These are phyloP conservation scores for Cinara cedri DNA, from an alignment of 2,888 invertebrate species.

Conservation along the genomic window DNA sequence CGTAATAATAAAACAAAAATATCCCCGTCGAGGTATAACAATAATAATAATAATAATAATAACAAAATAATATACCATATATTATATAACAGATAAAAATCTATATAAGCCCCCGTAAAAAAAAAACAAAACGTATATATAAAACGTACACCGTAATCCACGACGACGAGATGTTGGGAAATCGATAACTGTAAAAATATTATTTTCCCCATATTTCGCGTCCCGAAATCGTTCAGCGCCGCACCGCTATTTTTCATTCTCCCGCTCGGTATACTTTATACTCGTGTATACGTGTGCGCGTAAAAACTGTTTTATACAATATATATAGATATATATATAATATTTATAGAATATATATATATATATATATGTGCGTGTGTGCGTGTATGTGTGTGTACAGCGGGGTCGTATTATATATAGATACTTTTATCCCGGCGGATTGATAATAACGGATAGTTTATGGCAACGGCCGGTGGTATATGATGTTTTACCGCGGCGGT, in stretches of 20 bases:
- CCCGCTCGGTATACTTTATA: neutral
- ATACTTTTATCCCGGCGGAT: slow-evolving; percentile 47
- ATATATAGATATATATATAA: neutral
- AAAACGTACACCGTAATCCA: slow-evolving; percentile 33
- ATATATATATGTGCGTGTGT: neutral
- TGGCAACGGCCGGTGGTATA: slow-evolving; percentile 20
- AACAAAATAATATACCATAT: neutral
- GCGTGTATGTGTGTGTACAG: no score
- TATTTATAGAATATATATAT: neutral
- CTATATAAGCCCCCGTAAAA: slow-evolving; percentile 29
- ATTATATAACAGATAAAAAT: slow-evolving; percentile 31
- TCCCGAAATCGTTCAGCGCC: slow-evolving; percentile 10
- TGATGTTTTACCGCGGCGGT: neutral
- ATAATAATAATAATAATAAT: neutral
- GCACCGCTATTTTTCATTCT: slow-evolving; percentile 25
- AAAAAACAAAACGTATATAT: neutral
- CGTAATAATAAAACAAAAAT: slow-evolving; percentile 54
- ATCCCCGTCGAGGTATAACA: slow-evolving; percentile 6
- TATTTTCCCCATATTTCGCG: slow-evolving; percentile 45
- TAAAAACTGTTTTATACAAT: no score
- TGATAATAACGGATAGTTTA: slow-evolving; percentile 56
- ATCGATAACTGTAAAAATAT: slow-evolving; percentile 50
- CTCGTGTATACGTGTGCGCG: neutral
- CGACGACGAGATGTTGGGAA: slow-evolving; percentile 34
- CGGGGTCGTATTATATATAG: neutral